phyloP scores from a whole-genome alignment of 2,113 vertebrate species.

The Neolamprologus devosi region DNA sequence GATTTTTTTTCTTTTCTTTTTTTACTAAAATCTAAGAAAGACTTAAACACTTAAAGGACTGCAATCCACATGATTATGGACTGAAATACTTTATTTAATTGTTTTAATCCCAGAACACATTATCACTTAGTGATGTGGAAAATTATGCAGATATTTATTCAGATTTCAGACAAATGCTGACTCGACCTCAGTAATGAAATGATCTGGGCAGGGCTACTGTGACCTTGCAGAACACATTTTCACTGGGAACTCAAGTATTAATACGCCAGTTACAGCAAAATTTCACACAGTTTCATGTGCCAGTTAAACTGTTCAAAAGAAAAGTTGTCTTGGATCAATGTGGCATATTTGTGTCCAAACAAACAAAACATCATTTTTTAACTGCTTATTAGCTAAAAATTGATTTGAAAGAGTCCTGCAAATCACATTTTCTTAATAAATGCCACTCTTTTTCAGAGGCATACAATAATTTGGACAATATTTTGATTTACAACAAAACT shows the following conservation, averaged over 20 bases:
- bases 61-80: neutral
- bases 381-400: neutral
- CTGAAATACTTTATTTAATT: neutral
- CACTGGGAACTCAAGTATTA: neutral
- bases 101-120: neutral
- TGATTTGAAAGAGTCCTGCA: neutral
- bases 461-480: neutral
- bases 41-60: neutral
- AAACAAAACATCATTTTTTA: neutral
- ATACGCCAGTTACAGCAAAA: rapidly evolving
- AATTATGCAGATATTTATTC: neutral
- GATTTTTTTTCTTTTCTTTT: neutral
- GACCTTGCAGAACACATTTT: neutral
- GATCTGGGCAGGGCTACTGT: neutral
- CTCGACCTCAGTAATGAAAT: neutral
- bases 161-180: neutral
- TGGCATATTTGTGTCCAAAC: neutral
- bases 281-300: neutral
- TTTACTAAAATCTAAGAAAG: neutral
- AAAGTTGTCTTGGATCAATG: neutral
- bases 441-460: neutral
- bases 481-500: neutral
- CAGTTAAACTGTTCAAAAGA: neutral
- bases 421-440: neutral
- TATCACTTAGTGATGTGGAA: neutral